A percentile compares a stretch with the other conserved stretches of the same genome.
Conservation (phyloP, 2,113 vertebrate species). For the Caranx melampygus region DNA sequence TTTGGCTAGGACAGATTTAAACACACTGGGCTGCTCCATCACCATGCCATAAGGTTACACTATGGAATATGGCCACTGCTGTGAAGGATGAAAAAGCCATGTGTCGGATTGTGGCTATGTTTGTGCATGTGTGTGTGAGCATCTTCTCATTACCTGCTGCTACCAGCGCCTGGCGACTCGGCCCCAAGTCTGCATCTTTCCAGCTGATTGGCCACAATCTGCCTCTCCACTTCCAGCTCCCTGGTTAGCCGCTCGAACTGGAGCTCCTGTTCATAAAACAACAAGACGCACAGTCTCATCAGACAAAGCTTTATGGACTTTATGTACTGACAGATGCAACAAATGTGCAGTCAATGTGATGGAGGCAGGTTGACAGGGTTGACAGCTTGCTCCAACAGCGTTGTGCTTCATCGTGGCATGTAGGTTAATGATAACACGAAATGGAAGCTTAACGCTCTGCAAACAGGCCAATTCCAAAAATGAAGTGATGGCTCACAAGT, state of each 20-base stretch:
- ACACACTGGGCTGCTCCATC: constrained; percentile 35
- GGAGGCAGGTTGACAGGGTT: constrained; percentile 22
- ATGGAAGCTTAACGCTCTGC: background rate
- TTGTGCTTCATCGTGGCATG: constrained; percentile 12
- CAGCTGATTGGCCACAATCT: constrained; percentile 99
- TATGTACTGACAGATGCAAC: constrained; percentile 32
- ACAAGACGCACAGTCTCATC: constrained; percentile 14
- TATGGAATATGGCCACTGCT: constrained; percentile 65
- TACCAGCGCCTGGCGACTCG: constrained; percentile 96
- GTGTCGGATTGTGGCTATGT: constrained; percentile 56
- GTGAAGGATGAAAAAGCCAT: constrained; percentile 72
- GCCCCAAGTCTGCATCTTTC: constrained; percentile 99
- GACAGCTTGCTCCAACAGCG: constrained; percentile 26
- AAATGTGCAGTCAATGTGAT: constrained; percentile 40
- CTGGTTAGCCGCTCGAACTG: constrained; percentile 99
- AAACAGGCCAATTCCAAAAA: constrained; percentile 14
- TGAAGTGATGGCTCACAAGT: constrained; percentile 15
- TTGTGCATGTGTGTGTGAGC: constrained; percentile 28
- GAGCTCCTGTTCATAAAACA: constrained; percentile 88
- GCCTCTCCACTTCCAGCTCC: constrained; percentile 99
- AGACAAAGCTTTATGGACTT: constrained; percentile 13
- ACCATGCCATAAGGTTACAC: constrained; percentile 68
- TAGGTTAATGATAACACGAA: constrained; percentile 52
- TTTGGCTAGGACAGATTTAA: constrained; percentile 4
- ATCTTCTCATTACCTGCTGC: constrained; percentile 92